Base-by-base conservation (phyloP, 2,797 vertebrate genomes). In the Buphagus erythrorhynchus region DNA sequence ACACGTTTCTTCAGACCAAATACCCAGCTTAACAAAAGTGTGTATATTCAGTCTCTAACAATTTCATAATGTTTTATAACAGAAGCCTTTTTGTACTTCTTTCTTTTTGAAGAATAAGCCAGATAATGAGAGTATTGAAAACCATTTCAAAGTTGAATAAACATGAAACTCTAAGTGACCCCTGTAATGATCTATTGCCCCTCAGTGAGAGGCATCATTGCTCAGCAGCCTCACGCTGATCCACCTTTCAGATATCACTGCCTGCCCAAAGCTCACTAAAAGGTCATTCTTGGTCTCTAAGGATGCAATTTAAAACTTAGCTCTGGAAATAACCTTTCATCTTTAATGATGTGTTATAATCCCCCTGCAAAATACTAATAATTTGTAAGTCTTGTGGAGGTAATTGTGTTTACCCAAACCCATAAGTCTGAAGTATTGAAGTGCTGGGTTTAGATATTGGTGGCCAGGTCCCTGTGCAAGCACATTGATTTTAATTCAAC, bases 271-370 rank as follows among this genome's bases (percentile, higher is more conserved):
- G 31, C 20, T 54, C 61, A 26, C 35, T 43, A 1, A 45, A 86
- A 93, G 57, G 52, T 71, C 72, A 40, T 48, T 57, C 42, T 16
- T n/a, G 28, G 24, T 43, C 74, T 65, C 78, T 20, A 57, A 91
- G 49, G 52, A 80, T 25, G 28, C 29, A 74, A 19, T 86, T 88
- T 63, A 61, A 88, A 86, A 59, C 26, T 61, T 52, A 91, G 40
- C 45, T 65, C 66, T 65, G 69, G 82, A 90, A 91, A 88, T 36
- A 82, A 57, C 51, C 49, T 86, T 85, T 79, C n/a, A 33, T 82
- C 75, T 88, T 69, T 67, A 88, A 82, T 16, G 36, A 77, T 40
- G 45, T 35, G 16, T 51, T 91, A 46, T 45, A 91, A 90, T 71
- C 36, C 81, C 26, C 14, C 35, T 25, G 22, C 18, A 46, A 85